These are phyloP conservation scores for Petrolisthes cinctipes DNA, from an alignment of 2,888 invertebrate species.

Conservation along the genomic window DNA sequence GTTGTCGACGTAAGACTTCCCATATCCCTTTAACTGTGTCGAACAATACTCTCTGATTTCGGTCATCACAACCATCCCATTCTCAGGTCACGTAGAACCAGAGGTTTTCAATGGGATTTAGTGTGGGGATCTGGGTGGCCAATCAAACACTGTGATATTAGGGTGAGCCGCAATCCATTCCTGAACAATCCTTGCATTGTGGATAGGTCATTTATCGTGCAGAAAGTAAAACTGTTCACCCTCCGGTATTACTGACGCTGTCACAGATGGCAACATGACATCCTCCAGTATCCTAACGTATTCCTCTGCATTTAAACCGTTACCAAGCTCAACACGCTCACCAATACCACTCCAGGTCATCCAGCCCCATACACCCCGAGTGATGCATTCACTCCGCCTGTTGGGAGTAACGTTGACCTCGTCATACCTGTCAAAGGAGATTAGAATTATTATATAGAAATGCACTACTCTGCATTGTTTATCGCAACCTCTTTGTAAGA, in stretches of 20 bases:
- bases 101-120: constrained; percentile 13
- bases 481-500: not conserved
- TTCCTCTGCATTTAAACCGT: not conserved
- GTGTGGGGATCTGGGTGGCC: not conserved
- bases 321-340: not conserved
- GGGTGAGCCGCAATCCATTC: not conserved
- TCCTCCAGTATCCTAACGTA: not conserved
- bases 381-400: not conserved
- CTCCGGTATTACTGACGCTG: not conserved
- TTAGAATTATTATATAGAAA: not conserved
- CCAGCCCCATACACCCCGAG: not conserved
- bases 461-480: not conserved
- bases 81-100: not conserved
- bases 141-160: not conserved
- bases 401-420: not conserved
- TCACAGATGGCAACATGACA: not conserved
- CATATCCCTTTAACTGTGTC: not conserved
- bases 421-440: not conserved
- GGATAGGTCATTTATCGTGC: not conserved
- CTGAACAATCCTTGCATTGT: not conserved
- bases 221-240: not conserved
- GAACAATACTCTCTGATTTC: constrained; percentile 10
- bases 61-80: constrained; percentile 12
- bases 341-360: not conserved
- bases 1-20: not conserved